Evolutionary conservation across 2,113 vertebrate species (phyloP).

Genomic region (Thermophis baileyi): DNA sequence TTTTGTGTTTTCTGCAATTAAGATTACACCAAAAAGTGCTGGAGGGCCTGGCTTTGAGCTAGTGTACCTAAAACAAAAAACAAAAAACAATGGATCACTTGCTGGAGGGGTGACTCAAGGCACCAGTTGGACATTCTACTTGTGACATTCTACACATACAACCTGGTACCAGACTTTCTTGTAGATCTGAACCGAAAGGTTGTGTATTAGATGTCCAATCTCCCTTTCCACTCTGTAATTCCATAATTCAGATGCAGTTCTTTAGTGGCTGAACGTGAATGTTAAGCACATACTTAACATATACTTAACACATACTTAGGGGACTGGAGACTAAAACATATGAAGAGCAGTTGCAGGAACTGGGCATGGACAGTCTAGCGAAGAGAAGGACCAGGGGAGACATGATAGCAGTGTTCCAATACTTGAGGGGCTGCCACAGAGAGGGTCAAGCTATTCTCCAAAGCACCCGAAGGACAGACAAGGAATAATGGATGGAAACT

Average conservation of each 20-base stretch:
- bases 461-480: no score
- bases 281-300: background rate
- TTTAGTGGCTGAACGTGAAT: background rate
- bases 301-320: no score
- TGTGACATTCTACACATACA: background rate
- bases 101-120: background rate
- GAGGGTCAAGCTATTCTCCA: no score
- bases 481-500: no score
- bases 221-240: background rate
- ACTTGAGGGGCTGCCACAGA: no score
- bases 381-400: no score
- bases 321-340: no score
- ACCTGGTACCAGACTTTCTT: background rate
- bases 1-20: background rate
- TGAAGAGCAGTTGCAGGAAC: no score
- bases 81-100: background rate
- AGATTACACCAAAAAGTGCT: background rate
- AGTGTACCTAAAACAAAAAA: no score
- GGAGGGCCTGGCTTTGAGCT: background rate
- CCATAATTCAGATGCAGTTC: background rate
- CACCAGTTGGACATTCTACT: background rate
- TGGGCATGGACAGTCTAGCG: no score
- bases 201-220: background rate
- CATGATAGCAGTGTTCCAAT: no score
- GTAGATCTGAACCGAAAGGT: background rate